phyloP scores from a whole-genome alignment of 2,888 invertebrate species.

The Cabera pusaria region DNA sequence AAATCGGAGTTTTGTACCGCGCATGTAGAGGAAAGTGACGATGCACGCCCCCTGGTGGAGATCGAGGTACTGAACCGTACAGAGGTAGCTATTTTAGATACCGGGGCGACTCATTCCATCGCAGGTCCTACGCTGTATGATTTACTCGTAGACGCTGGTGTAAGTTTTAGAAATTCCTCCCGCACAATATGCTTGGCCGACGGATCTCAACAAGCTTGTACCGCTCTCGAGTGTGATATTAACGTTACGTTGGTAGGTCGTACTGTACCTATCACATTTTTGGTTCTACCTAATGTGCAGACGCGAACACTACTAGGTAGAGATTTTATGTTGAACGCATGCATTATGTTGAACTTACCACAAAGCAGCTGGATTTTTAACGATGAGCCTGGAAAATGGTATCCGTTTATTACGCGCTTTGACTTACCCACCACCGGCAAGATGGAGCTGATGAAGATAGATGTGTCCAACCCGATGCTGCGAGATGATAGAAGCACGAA shows the following conservation, averaged over 20 bases:
- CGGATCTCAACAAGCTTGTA: conserved; percentile 1
- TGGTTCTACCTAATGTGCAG: not conserved
- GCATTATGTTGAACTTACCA: conserved; percentile 8
- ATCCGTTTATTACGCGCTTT: not conserved
- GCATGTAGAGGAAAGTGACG: not conserved
- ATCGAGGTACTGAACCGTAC: not conserved
- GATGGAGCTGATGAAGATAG: conserved; percentile 5
- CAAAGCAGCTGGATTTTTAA: conserved; percentile 4
- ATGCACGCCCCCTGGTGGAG: not conserved
- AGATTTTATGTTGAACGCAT: conserved; percentile 5
- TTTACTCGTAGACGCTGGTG: not conserved
- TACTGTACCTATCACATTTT: not conserved
- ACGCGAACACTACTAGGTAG: conserved; percentile 4
- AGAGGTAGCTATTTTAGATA: conserved; percentile 6
- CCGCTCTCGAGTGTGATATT: conserved; percentile 1
- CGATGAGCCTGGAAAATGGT: not conserved
- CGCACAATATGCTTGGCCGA: not conserved
- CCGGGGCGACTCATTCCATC: conserved; percentile 3
- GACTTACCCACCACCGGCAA: conserved; percentile 1
- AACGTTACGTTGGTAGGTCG: not conserved
- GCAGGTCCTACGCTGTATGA: not conserved
- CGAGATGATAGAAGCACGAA: conserved; percentile 3
- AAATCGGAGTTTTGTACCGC: not conserved
- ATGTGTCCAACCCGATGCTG: not conserved
- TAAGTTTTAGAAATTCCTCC: not conserved